These are phyloP conservation scores for Decapterus maruadsi DNA, from an alignment of 2,797 vertebrate genomes.

Conservation along the genomic window DNA sequence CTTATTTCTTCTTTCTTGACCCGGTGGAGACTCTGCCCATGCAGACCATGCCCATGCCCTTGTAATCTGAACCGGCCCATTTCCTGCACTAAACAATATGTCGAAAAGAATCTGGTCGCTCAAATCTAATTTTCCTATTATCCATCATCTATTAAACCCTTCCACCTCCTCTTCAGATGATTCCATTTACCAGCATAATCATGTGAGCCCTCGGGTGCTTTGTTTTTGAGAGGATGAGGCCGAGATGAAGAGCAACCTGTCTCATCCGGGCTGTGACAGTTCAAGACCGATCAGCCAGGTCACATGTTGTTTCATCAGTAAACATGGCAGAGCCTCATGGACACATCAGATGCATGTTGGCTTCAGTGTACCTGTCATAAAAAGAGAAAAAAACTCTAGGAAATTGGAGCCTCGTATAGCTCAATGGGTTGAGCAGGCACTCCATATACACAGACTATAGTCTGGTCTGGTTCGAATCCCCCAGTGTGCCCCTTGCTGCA, in stretches of 20 bases:
- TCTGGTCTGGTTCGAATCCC: no score
- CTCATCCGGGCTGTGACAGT: not conserved
- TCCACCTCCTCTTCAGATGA: constrained; percentile 31
- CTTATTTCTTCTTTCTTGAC: constrained; percentile 17
- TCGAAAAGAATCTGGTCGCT: constrained; percentile 6
- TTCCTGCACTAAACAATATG: constrained; percentile 31
- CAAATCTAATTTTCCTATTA: constrained; percentile 39
- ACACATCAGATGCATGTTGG: not conserved
- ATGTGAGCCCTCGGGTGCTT: constrained; percentile 9
- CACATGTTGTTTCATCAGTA: not conserved
- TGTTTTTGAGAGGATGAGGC: constrained; percentile 6
- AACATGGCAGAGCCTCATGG: not conserved
- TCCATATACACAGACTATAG: no score
- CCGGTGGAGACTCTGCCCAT: not conserved
- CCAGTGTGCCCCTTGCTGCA: no score
- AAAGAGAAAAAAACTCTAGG: not conserved
- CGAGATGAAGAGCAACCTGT: not conserved
- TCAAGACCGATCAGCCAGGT: constrained; percentile 1
- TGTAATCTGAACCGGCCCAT: constrained; percentile 20
- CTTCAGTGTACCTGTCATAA: not conserved
- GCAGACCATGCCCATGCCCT: no score
- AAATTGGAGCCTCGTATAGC: no score
- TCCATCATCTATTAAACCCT: constrained; percentile 31
- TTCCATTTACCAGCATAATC: constrained; percentile 20
- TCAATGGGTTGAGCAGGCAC: no score